Base-by-base conservation (phyloP, 2,113 vertebrate genomes). In the Ginglymostoma cirratum region DNA sequence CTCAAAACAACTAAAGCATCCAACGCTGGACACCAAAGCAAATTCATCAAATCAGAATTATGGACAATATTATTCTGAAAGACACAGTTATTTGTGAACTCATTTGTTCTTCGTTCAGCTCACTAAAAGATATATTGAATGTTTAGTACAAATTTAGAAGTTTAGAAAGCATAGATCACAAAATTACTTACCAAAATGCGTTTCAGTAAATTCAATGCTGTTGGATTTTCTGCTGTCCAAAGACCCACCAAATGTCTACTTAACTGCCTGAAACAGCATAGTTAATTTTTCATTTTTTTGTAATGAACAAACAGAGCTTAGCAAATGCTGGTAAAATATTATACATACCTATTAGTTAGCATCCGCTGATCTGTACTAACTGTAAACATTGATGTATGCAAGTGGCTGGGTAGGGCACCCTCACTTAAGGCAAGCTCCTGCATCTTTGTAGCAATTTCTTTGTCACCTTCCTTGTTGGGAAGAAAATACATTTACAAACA, bases 361-460 rank as follows among this genome's bases (percentile, higher is more conserved):
- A 99, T 99, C 97, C 99, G 98, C 97, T 99, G 99, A 98, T 99
- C 99, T 96, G 98, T 61, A 96, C 99, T 99, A 97, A 99, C 97
- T 96, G 99, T 99, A 98, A 99, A 99, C 98, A 99, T 98, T 96
- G 99, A 98, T 48, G 99, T 99, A 96, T 99, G 99, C 96, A 99
- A 98, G 96, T 99, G 99, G 96, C 99, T 97, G 87, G 99, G 99
- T 97, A 99, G 98, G 96, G 99, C 99, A 96, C 99, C 99, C 98
- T 99, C 99, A 97, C 99, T 99, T 96, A 99, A 97, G 24, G 99
- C 99, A 97, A 99, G 98, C 83, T 99, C 99, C 97, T 99, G 99
- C 99, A 99, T 99, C 98, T 99, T 99, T 52, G 98, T 98, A 97
- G 99, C 99, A 96, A 99, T 99, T 97, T 99, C 99, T 97, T 99